phyloP scores from a whole-genome alignment of 2,888 invertebrate species.

The Alviniconcha strummeri region DNA sequence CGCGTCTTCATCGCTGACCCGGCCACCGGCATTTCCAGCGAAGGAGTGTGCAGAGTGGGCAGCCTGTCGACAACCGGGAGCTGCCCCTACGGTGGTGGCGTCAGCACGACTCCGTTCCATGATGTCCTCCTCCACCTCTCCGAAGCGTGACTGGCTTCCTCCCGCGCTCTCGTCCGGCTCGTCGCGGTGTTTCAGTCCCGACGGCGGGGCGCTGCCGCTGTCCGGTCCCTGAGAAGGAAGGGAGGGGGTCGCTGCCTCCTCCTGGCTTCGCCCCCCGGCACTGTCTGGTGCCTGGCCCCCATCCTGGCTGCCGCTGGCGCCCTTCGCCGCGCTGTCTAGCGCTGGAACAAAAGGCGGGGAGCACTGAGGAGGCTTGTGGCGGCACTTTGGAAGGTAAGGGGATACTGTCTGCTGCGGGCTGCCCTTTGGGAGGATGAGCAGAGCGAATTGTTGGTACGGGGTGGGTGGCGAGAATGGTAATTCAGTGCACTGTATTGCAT shows the following conservation, averaged over 20 bases:
- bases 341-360: conserved; percentile 15
- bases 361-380: not conserved
- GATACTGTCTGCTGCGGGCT: not conserved
- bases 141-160: too few species aligned
- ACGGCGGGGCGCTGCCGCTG: not conserved
- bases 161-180: not conserved
- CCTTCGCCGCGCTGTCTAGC: not conserved
- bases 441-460: not conserved
- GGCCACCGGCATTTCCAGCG: too few species aligned
- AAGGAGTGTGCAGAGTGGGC: too few species aligned
- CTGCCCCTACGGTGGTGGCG: too few species aligned
- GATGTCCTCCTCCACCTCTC: too few species aligned
- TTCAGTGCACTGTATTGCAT: too few species aligned
- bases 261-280: not conserved
- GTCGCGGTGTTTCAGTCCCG: not conserved
- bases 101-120: too few species aligned
- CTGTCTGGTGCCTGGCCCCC: not conserved
- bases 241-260: not conserved
- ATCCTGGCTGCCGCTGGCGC: not conserved
- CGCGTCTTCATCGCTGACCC: too few species aligned
- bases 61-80: too few species aligned
- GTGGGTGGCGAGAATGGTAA: not conserved
- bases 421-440: not conserved
- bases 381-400: not conserved
- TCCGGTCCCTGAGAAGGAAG: not conserved